These are phyloP conservation scores for Dinocampus coccinellae DNA, from an alignment of 2,888 invertebrate species.

Conservation along the genomic window DNA sequence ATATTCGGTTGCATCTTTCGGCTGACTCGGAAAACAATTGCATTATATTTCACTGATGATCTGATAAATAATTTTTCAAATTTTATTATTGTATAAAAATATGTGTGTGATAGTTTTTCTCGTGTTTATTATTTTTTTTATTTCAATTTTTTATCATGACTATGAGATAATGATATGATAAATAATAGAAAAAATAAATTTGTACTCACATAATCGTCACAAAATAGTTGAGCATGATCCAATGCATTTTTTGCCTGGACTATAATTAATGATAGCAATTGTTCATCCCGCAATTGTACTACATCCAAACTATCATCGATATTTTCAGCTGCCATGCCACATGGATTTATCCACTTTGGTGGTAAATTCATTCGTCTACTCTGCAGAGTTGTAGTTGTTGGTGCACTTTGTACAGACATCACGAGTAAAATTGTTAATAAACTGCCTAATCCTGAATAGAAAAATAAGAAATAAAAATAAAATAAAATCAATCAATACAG, in stretches of 20 bases:
- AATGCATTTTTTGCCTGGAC: slow-evolving; percentile 69
- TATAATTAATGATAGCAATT: slow-evolving; percentile 68
- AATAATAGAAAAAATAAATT: slow-evolving; percentile 1
- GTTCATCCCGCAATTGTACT: slow-evolving; percentile 62
- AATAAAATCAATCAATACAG: slow-evolving; percentile 17
- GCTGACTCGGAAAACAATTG: slow-evolving; percentile 60
- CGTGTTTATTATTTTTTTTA: no score
- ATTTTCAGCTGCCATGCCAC: slow-evolving; percentile 65
- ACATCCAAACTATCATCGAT: slow-evolving; percentile 59
- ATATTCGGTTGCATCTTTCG: background rate
- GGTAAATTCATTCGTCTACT: slow-evolving; percentile 56
- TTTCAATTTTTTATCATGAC: no score
- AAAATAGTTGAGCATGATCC: slow-evolving; percentile 67
- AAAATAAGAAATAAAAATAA: slow-evolving; percentile 31
- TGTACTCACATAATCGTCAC: slow-evolving; percentile 71
- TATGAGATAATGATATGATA: no score
- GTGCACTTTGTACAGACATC: slow-evolving; percentile 60
- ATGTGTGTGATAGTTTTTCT: no score
- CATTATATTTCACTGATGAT: slow-evolving; percentile 11
- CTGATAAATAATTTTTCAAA: slow-evolving; percentile 20
- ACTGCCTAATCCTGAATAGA: slow-evolving; percentile 62
- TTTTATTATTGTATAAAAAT: no score
- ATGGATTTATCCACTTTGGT: slow-evolving; percentile 73
- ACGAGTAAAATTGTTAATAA: slow-evolving; percentile 60
- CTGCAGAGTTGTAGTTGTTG: slow-evolving; percentile 59